These are phyloP conservation scores for Andricus quercusramuli DNA, from an alignment of 2,888 invertebrate genomes.

Conservation along the genomic window DNA sequence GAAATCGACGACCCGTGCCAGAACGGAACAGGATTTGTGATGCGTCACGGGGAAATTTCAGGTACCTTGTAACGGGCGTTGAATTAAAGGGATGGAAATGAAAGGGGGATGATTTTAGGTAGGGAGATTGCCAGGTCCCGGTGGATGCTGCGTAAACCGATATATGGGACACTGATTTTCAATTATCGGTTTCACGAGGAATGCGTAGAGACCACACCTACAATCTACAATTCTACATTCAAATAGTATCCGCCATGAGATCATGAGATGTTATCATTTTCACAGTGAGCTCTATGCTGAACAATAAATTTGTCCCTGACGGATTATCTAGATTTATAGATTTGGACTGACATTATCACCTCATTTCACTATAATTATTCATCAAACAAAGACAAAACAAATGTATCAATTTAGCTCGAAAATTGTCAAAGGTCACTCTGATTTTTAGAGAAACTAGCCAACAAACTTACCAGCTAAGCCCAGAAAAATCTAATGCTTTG, in stretches of 20 bases:
- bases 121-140: constrained; percentile 22
- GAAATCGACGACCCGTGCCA: constrained; percentile 42
- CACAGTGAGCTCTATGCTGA: constrained; percentile 53
- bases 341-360: background rate
- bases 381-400: background rate
- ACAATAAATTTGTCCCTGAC: constrained; percentile 43
- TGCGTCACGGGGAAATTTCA: constrained; percentile 61
- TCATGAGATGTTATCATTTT: constrained; percentile 65
- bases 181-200: constrained; percentile 65
- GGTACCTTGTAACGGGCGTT: constrained; percentile 59
- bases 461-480: no score
- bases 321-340: background rate
- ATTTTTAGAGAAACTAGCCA: no score
- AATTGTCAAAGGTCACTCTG: no score
- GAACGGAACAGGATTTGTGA: constrained; percentile 54
- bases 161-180: constrained; percentile 66
- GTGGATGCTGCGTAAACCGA: constrained; percentile 58
- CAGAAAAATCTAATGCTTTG: no score
- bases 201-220: constrained; percentile 54
- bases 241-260: constrained; percentile 63
- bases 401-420: background rate
- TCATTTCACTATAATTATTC: background rate
- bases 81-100: constrained; percentile 55
- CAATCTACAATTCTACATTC: constrained; percentile 55
- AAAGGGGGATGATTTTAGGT: constrained; percentile 43